Evolutionary conservation across 2,888 invertebrate genomes (phyloP).

Genomic region (Drosophila silvestris): DNA sequence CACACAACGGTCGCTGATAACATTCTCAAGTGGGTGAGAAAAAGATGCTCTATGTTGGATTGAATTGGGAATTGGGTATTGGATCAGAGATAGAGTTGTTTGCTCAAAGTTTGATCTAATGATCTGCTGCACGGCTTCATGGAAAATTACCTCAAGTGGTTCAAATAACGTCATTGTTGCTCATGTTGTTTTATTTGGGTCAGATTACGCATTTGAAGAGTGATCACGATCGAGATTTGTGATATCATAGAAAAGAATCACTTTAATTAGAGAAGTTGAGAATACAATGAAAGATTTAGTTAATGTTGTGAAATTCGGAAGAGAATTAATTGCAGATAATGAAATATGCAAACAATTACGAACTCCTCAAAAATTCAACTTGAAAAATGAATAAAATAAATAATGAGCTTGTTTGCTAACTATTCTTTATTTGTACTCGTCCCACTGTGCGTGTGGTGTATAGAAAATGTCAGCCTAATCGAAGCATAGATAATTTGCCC

Average conservation of each 20-base stretch:
- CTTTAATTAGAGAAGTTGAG: not conserved
- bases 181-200: not conserved
- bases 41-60: constrained; percentile 31
- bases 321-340: not conserved
- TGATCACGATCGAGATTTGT: not conserved
- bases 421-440: not conserved
- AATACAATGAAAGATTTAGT: not conserved
- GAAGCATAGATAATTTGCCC: constrained; percentile 74
- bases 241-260: not conserved
- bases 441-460: constrained; percentile 47
- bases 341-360: not conserved
- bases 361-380: not conserved
- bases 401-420: not conserved
- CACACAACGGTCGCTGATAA: constrained; percentile 17
- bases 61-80: not conserved
- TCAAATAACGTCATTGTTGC: constrained; percentile 1
- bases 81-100: constrained; percentile 7
- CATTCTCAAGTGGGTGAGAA: constrained; percentile 5
- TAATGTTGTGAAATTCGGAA: not conserved
- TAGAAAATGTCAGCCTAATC: constrained; percentile 58
- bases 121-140: not conserved
- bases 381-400: not conserved
- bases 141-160: constrained; percentile 22
- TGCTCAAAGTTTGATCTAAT: not conserved
- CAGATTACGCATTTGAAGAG: constrained; percentile 7